Base-by-base conservation (phyloP, 92 coral and sea anemone genomes). In the Heteractis magnifica region DNA sequence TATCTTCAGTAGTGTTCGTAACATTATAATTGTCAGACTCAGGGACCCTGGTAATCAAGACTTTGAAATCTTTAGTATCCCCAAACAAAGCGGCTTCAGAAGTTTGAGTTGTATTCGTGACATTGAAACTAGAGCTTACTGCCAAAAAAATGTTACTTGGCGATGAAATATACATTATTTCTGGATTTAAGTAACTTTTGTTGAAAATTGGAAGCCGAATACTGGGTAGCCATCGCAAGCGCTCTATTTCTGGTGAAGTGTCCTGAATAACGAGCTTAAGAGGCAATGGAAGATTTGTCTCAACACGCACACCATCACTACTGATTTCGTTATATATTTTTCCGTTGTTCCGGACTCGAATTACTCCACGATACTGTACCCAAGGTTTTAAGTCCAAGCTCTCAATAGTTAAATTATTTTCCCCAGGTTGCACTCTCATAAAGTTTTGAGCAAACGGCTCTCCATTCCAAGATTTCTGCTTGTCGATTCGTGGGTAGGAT, bases 301-400 rank as follows among this genome's bases (percentile, higher is more conserved):
- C 94, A 34, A 96, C 80, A 52, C 94, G 86, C 13, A 96, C 51
- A 7, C 99, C 98, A 75, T 96, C 95, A 52, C 95, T 92, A 44
- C 91, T 83, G 23, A 90, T 88, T 23, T 94, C 98, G 12, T 83
- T 71, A 52, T 86, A 96, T 44, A 96, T 84, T 5, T 86, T 90
- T 26, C 94, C 92, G 76, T 90, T 90, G 73, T 96, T 94, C 88
- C 91, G 92, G 34, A 89, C 90, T 58, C 93, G 90, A 26, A 96
- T 88, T 16, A 96, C 89, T 6, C 93, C 90, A 12, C 95, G 94
- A 77, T 96, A 96, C 64, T 85, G 84, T 83, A 87, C 89, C 93
- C 95, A 96, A 21, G 90, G 79, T 58, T 91, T 71, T 49, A 92
- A 51, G 9, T 85, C 77, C 16, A 87, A 87, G 15, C 93, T 88